A percentile compares a stretch with the other conserved stretches of the same genome.
Conservation (phyloP, 1,140 invertebrate species). For the Drosophila ogumai region DNA sequence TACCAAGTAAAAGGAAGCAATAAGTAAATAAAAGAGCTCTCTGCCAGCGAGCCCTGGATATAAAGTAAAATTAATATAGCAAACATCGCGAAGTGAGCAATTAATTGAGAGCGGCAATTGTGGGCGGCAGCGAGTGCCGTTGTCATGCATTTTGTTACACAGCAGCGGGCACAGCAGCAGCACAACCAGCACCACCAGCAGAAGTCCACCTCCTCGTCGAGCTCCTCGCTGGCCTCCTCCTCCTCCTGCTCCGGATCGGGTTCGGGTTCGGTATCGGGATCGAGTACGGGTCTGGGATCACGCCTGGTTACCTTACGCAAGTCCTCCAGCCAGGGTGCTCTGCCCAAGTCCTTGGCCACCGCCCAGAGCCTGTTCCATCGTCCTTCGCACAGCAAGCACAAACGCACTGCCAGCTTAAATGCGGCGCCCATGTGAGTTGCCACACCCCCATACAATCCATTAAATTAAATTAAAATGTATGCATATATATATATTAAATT, state of each 20-base stretch:
- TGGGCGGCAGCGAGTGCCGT: conserved; percentile 54
- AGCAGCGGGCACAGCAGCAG: conserved; percentile 69
- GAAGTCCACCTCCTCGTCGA: conserved; percentile 55
- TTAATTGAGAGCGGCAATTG: conserved; percentile 45
- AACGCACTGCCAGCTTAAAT: conserved; percentile 71
- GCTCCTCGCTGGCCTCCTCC: conserved; percentile 53
- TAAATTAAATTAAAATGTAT: conserved; percentile 16
- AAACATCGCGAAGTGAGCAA: conserved; percentile 33
- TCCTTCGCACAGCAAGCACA: conserved; percentile 60
- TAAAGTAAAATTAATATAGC: conserved; percentile 7
- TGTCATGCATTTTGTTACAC: conserved; percentile 81
- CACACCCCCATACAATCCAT: conserved; percentile 20
- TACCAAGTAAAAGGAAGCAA: conserved; percentile 33
- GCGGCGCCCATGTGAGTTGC: conserved; percentile 69
- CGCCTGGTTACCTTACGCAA: conserved; percentile 64
- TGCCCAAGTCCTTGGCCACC: conserved; percentile 74
- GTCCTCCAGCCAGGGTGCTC: conserved; percentile 72
- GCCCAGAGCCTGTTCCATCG: conserved; percentile 64
- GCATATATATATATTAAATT: no score
- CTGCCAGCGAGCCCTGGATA: not conserved
- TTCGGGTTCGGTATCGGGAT: conserved; percentile 15
- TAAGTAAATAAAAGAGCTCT: conserved; percentile 34
- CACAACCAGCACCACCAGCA: conserved; percentile 54
- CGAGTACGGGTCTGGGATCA: conserved; percentile 19
- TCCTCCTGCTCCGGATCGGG: conserved; percentile 35